These are phyloP conservation scores for Zosterops lateralis DNA, from an alignment of 2,113 vertebrate species.

Conservation along the genomic window DNA sequence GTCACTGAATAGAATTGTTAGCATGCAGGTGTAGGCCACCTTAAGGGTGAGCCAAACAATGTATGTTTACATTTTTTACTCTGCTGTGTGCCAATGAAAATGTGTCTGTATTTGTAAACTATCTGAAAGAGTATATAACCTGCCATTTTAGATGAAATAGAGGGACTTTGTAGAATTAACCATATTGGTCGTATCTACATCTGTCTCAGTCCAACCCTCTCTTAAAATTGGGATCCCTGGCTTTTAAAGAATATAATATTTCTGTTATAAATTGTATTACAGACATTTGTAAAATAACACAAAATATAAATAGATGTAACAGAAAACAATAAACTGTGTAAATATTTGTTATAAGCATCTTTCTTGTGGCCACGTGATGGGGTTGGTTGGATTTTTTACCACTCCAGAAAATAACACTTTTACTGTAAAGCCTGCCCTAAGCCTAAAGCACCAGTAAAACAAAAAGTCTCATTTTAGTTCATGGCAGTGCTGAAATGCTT, in stretches of 20 bases:
- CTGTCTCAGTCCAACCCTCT: no score
- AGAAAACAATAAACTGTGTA: background rate
- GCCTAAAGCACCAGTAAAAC: background rate
- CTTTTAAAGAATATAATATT: background rate
- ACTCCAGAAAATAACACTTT: background rate
- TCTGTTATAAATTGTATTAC: background rate
- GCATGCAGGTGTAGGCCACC: no score
- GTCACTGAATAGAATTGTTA: no score
- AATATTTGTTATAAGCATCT: background rate
- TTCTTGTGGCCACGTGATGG: background rate
- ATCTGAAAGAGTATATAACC: no score
- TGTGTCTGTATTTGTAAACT: no score
- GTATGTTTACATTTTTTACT: no score
- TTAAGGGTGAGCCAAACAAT: no score
- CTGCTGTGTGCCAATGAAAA: no score
- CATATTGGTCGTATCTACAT: no score
- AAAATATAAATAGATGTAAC: background rate
- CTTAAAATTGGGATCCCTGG: no score
- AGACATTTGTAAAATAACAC: background rate
- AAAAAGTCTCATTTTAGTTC: background rate
- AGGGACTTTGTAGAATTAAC: no score
- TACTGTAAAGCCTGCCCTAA: background rate
- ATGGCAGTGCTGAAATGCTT: background rate
- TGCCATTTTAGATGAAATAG: no score
- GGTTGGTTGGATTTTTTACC: background rate